Evolutionary conservation across 2,797 vertebrate genomes (phyloP), one percentile per base, ranked within the genome.

Genomic region (Crenuchus spilurus): DNA sequence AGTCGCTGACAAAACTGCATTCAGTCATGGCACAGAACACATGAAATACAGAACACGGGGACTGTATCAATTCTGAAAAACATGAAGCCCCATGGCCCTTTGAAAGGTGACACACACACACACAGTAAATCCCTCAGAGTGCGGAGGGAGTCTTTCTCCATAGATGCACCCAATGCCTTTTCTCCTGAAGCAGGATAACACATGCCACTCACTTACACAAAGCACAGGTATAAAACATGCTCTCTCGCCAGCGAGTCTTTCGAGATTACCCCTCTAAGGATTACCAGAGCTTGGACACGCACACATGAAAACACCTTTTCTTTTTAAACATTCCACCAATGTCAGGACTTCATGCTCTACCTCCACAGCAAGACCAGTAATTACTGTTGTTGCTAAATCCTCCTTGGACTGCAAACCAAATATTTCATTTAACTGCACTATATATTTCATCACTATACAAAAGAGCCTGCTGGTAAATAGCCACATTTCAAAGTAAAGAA

Each of bases 261-360:
- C 26, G 24, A 10, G 28, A 58, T 58, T 30, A 58, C 24, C 55
- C 55, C 55, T 58, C 37, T 35, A 20, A 58, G 31, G 31, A 58
- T 58, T 58, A 58, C 55, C 10, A 31, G 28, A 20, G 30, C 30
- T 33, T 37, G 54, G 54, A 35, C 30, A 58, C 52, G 18, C 55
- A 57, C 30, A 4, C 24, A 14, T 22, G 24, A 6, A 11, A 5
- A 24, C 48, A 4, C 48, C 3, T 9, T 4, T 1, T 7, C 1
- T 51, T n/a, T n/a, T n/a, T n/a, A n/a, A n/a, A n/a, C n/a, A n/a
- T n/a, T 13, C 51, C 16, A 18, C 35, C 54, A 30, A 44, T 46
- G 42, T 70, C 24, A 30, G 8, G 18, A 46, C 22, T 52, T 18
- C 13, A 4, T n/a, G n/a, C 49, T 20, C 11, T 35, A 9, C 8